These are phyloP conservation scores for Gavialis gangeticus DNA, from an alignment of 2,113 vertebrate genomes.

Conservation along the genomic window DNA sequence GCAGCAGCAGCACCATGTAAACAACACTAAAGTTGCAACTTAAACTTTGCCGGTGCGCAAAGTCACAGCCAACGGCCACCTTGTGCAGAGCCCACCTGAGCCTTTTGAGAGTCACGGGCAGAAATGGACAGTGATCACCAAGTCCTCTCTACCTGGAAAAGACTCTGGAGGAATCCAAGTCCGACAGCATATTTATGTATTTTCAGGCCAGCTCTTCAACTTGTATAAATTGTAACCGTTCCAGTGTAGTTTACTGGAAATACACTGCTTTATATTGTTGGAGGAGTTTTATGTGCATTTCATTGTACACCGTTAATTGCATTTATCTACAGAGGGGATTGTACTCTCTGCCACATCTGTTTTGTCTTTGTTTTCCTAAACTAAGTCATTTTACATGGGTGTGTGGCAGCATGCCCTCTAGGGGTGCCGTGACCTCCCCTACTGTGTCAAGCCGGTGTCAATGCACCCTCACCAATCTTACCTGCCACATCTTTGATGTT, in stretches of 20 bases:
- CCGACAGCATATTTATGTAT: accelerated
- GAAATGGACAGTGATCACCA: neutral
- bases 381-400: neutral
- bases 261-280: neutral
- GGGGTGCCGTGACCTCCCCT: no score
- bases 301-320: neutral
- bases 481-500: no score
- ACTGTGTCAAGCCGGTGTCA: no score
- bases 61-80: neutral
- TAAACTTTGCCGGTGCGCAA: neutral
- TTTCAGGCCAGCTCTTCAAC: neutral
- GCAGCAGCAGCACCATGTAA: neutral
- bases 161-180: neutral
- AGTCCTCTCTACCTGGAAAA: neutral
- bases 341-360: no score
- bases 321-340: neutral
- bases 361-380: neutral
- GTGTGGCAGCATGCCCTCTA: no score
- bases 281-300: neutral
- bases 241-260: neutral
- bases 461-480: no score
- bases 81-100: neutral
- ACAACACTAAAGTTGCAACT: neutral
- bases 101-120: neutral
- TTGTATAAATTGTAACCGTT: neutral